These are phyloP conservation scores for Coleophora deauratella DNA, from an alignment of 2,888 invertebrate genomes.

Conservation along the genomic window DNA sequence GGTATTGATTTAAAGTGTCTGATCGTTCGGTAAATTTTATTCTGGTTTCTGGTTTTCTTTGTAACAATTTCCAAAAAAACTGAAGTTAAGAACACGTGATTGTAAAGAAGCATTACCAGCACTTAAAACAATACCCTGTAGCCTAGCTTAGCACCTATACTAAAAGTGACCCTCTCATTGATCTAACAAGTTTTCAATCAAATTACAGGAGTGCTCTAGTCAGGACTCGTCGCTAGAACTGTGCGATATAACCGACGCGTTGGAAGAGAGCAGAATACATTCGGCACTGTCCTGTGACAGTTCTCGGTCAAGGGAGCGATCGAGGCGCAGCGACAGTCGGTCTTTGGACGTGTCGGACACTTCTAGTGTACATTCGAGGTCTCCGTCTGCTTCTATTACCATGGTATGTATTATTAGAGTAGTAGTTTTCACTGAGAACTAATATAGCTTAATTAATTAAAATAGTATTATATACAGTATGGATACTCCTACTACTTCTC, in stretches of 20 bases:
- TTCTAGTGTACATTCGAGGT: conserved; percentile 59
- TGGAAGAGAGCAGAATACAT: conserved; percentile 62
- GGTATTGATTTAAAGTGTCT: too few relatives aligned
- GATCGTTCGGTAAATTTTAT: too few relatives aligned
- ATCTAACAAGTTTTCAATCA: too few relatives aligned
- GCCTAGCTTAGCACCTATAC: too few relatives aligned
- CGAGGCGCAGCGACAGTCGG: conserved; percentile 63
- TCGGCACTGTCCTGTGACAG: conserved; percentile 64
- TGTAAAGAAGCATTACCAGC: too few relatives aligned
- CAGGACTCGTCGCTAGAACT: conserved; percentile 68
- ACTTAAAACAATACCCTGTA: too few relatives aligned
- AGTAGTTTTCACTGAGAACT: neutral
- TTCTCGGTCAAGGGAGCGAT: conserved; percentile 52
- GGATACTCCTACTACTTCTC: too few relatives aligned
- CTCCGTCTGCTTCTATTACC: conserved; percentile 62
- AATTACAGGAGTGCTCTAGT: conserved; percentile 68
- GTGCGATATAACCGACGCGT: conserved; percentile 56
- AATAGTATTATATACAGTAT: too few relatives aligned
- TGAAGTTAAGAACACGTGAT: too few relatives aligned
- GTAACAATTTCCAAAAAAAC: neutral
- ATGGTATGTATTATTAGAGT: conserved; percentile 39
- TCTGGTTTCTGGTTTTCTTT: too few relatives aligned
- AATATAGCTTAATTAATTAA: too few relatives aligned
- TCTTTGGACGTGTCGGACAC: conserved; percentile 64
- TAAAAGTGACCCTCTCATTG: too few relatives aligned